Evolutionary conservation across 2,888 invertebrate genomes (phyloP), one percentile per base, ranked within the genome.

Genomic region (Cantharis flavilabris): DNA sequence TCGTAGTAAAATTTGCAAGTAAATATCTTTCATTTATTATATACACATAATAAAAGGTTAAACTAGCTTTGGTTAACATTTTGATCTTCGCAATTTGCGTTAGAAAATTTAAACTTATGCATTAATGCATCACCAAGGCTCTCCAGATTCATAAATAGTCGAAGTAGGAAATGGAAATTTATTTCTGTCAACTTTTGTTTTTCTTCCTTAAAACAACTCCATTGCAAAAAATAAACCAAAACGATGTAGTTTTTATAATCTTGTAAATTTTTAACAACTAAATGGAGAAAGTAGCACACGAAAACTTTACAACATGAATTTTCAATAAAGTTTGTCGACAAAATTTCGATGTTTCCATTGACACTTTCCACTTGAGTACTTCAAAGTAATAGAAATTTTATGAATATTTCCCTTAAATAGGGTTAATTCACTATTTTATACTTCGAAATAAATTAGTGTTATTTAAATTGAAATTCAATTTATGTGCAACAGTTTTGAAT

Each of bases 401-500:
- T n/a, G 49, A 49, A 49, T n/a, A n/a, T n/a, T 49, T 49, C 49
- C 49, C n/a, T 49, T n/a, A 49, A 49, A 49, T 49, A 49, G 49
- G 9, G 49, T 49, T 49, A 49, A 49, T 49, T 49, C 49, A 49
- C n/a, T 49, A 49, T 49, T 49, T 49, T 64, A 64, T 64, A 16
- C 20, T 10, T 30, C 10, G 1, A 70, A 33, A 49, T 33, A 33
- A 30, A 70, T 70, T 20, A 30, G 49, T 71, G 49, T 23, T 18
- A 33, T 20, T 33, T 28, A 71, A 71, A 23, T 26, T 13, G 62
- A 62, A 62, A 33, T 71, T 71, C 69, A 69, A 69, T 69, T 69
- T 69, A 69, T 30, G 28, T 69, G 26, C 69, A 69, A 69, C 69
- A 69, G 69, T 69, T 69, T 69, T 28, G 11, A 16, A 69, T 30